Conservation (phyloP, 2,797 vertebrate genomes). For the Platyrinchus mystaceus region DNA sequence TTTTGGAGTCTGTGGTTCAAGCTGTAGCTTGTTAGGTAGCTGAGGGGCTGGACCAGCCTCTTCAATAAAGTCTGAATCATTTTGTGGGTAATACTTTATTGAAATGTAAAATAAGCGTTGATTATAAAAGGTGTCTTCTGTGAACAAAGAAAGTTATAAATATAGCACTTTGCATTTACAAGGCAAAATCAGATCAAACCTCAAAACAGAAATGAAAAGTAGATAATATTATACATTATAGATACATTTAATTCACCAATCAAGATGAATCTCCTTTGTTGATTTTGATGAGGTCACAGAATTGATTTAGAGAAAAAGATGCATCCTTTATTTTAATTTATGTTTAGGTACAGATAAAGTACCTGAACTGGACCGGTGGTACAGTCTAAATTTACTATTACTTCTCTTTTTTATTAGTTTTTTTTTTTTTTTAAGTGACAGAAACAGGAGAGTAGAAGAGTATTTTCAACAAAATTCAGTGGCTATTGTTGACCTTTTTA, state of each 20-base stretch:
- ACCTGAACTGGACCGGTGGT: background rate
- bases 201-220: background rate
- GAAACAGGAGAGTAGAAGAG: background rate
- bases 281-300: background rate
- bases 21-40: background rate
- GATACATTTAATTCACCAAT: background rate
- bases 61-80: background rate
- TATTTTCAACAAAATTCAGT: background rate
- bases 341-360: background rate
- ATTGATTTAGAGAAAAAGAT: background rate
- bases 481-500: background rate
- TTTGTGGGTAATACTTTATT: background rate
- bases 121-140: background rate
- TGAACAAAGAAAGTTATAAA: background rate
- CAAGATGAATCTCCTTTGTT: background rate
- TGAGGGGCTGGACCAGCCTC: background rate
- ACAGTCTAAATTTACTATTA: background rate
- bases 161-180: background rate
- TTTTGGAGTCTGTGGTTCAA: background rate
- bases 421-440: background rate
- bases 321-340: background rate
- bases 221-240: background rate
- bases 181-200: background rate
- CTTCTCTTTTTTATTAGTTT: background rate
- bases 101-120: background rate